phyloP scores from a whole-genome alignment of 2,888 invertebrate genomes.

The Fissipunctia ypsillon region DNA sequence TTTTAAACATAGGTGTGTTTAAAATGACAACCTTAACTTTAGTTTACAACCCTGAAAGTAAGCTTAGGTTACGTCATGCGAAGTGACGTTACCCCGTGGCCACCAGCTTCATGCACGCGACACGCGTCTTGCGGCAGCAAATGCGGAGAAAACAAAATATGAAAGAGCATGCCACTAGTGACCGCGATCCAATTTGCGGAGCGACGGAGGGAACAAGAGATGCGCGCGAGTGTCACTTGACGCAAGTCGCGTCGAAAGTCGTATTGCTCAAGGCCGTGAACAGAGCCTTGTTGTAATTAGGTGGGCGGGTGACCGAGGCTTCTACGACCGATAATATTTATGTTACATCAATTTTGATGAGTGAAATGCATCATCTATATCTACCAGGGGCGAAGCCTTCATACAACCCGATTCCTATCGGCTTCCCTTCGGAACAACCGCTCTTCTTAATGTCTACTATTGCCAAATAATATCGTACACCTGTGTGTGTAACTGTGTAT shows the following conservation, averaged over 20 bases:
- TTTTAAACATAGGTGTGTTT: too few species aligned
- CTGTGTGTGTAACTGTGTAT: too few species aligned
- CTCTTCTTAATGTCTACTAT: too few species aligned
- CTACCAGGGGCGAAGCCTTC: too few species aligned
- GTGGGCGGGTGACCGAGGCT: too few species aligned
- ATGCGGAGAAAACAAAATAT: background rate
- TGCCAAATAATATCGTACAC: too few species aligned
- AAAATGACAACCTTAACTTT: conserved; percentile 57
- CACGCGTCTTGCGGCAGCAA: background rate
- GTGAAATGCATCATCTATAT: background rate
- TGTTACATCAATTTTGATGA: background rate
- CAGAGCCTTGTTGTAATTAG: too few species aligned
- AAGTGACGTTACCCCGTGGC: background rate
- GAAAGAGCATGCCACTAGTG: background rate
- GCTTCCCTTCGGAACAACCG: too few species aligned
- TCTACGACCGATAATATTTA: background rate
- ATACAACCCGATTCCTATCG: too few species aligned
- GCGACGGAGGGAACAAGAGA: background rate
- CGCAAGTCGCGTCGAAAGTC: background rate
- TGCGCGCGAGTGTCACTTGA: background rate
- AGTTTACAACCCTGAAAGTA: conserved; percentile 28
- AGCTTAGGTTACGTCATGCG: conserved; percentile 44
- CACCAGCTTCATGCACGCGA: background rate
- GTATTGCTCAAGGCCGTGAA: background rate
- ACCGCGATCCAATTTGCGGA: background rate